These are phyloP conservation scores for Ophthalmolycus amberensis DNA, from an alignment of 2,113 vertebrate genomes.

Conservation along the genomic window DNA sequence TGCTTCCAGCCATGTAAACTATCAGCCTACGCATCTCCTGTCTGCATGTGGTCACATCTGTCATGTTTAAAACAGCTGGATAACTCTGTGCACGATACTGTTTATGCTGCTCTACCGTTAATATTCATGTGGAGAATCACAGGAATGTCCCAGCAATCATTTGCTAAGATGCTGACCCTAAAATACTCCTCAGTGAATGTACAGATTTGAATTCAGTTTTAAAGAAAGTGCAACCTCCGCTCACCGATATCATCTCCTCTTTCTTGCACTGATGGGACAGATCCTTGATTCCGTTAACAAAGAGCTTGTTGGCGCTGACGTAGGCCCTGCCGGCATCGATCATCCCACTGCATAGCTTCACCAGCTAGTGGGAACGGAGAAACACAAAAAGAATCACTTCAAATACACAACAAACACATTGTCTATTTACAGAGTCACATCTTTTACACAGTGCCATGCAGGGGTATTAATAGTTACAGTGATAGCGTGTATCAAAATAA, in stretches of 20 bases:
- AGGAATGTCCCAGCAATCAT: conserved; percentile 41
- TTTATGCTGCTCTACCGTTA: conserved; percentile 44
- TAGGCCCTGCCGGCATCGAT: conserved; percentile 97
- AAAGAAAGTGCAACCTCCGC: conserved; percentile 8
- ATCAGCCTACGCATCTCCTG: conserved; percentile 38
- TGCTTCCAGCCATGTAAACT: conserved; percentile 44
- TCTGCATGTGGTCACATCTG: conserved; percentile 43
- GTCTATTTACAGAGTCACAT: conserved; percentile 47
- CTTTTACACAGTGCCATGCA: conserved; percentile 12
- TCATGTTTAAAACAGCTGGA: conserved; percentile 56
- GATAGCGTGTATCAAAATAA: conserved; percentile 45
- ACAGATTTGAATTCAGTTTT: not conserved
- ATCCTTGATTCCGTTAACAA: conserved; percentile 96
- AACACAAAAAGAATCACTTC: conserved; percentile 34
- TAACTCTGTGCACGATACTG: conserved; percentile 39
- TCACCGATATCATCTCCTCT: conserved; percentile 93
- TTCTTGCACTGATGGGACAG: conserved; percentile 95
- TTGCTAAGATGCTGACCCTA: not conserved
- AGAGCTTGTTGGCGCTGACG: conserved; percentile 95
- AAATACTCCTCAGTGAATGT: not conserved
- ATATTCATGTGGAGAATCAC: conserved; percentile 50
- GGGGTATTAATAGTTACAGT: conserved; percentile 52
- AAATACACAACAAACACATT: conserved; percentile 4
- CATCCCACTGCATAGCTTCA: conserved; percentile 97
- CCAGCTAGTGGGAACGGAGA: conserved; percentile 82